Conservation (phyloP, 2,888 invertebrate species). For the Drosophila sordidula region DNA sequence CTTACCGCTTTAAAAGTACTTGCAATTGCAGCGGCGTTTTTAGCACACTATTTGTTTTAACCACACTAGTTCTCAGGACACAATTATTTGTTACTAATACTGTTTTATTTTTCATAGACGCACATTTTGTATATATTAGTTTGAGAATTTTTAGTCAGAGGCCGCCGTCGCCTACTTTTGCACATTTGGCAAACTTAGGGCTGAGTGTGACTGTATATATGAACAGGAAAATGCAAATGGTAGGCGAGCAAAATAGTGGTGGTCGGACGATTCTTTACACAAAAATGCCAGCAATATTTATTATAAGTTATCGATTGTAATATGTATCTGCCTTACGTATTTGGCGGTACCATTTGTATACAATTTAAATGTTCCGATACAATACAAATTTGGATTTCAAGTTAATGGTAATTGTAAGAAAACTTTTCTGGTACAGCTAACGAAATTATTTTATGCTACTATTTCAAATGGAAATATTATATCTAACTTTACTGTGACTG, state of each 20-base stretch:
- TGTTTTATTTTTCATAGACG: neutral
- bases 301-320: conserved; percentile 6
- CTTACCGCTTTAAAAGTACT: conserved; percentile 46
- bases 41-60: conserved; percentile 26
- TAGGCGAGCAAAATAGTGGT: neutral
- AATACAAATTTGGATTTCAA: too few species aligned
- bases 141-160: conserved; percentile 1
- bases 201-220: conserved; percentile 34
- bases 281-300: conserved; percentile 23
- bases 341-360: conserved; percentile 1
- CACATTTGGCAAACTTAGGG: conserved; percentile 54
- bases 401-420: neutral
- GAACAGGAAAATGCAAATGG: conserved; percentile 14
- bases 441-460: too few species aligned
- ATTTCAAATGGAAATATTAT: neutral
- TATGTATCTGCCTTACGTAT: neutral
- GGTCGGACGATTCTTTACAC: neutral
- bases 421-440: neutral
- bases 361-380: neutral
- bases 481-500: too few species aligned
- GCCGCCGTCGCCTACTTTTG: conserved; percentile 33
- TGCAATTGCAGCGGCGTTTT: conserved; percentile 40
- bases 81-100: neutral
- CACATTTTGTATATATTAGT: conserved; percentile 25
- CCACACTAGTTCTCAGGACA: neutral